Evolutionary conservation across 2,888 invertebrate genomes (phyloP), one percentile per base, ranked within the genome.

Genomic region (Eupsilia transversa): DNA sequence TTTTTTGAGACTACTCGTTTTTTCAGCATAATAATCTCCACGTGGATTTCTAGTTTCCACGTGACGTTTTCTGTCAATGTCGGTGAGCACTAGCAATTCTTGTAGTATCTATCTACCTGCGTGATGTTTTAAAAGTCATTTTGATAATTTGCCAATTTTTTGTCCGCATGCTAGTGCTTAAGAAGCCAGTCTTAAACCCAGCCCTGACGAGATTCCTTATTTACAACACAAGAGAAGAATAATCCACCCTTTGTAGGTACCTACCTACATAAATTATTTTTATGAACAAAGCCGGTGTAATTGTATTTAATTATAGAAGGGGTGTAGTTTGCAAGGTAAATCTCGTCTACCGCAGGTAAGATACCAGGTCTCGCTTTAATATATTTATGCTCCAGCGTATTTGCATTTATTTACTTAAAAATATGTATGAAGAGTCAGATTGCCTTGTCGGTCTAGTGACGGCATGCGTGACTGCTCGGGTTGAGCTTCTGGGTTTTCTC

Each of bases 231-330:
- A 68, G 57, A 61, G 70, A 69, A 65, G 63, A 52, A 49, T 81
- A 84, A 80, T 72, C 59, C 35, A 60, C 65, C 70, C 70, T 35
- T 74, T 49, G 43, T 59, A 70, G 43, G 63, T 38, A 77, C n/a
- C n/a, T n/a, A n/a, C n/a, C n/a, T n/a, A n/a, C 68, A 81, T 77
- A 81, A 81, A 81, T 78, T 68, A 77, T 74, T 77, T 77, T 85
- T 72, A 82, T 56, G 56, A 77, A 82, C 82, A 83, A 82, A 85
- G 80, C 79, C 67, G 49, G 54, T 64, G 84, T 83, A 80, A 85
- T 82, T 85, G 75, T 79, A 83, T 86, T 89, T 84, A 83, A 87
- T 86, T 87, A 88, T 76, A 86, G 66, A 82, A 85, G 76, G 75
- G 78, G 73, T 82, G 79, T 85, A 85, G 87, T 84, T 77, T 69